Conservation (phyloP, 2,888 invertebrate genomes). For the Euphydryas editha region DNA sequence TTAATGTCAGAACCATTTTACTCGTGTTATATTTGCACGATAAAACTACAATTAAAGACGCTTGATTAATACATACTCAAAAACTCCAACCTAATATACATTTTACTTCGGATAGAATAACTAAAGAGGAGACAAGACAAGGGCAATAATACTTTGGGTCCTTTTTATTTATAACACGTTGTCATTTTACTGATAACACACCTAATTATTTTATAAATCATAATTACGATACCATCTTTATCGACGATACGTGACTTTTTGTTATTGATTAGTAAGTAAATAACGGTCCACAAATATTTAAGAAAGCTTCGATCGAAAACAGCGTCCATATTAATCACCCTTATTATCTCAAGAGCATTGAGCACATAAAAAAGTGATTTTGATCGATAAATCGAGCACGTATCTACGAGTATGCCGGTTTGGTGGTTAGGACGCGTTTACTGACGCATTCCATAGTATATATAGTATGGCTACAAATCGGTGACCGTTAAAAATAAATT, state of each 20-base stretch:
- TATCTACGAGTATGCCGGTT: slow-evolving; percentile 19
- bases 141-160: not conserved
- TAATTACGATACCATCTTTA: not conserved
- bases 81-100: not conserved
- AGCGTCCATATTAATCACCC: slow-evolving; percentile 22
- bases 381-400: slow-evolving; percentile 31
- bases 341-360: slow-evolving; percentile 24
- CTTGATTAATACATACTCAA: not conserved
- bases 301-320: slow-evolving; percentile 8
- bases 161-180: not conserved
- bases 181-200: not conserved
- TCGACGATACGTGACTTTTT: not conserved
- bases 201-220: not conserved
- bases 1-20: not conserved
- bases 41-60: not conserved
- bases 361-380: slow-evolving; percentile 27
- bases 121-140: not conserved
- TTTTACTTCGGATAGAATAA: not conserved
- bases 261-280: slow-evolving; percentile 17
- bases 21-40: slow-evolving; percentile 11
- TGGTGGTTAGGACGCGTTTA: slow-evolving; percentile 29
- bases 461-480: slow-evolving; percentile 68
- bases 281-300: slow-evolving; percentile 21
- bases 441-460: slow-evolving; percentile 35
- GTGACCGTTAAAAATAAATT: slow-evolving; percentile 83